A percentile compares a stretch with the other conserved stretches of the same genome.
These are phyloP conservation scores for Sinotaia quadrata DNA, from an alignment of 2,888 invertebrate species.

Conservation along the genomic window DNA sequence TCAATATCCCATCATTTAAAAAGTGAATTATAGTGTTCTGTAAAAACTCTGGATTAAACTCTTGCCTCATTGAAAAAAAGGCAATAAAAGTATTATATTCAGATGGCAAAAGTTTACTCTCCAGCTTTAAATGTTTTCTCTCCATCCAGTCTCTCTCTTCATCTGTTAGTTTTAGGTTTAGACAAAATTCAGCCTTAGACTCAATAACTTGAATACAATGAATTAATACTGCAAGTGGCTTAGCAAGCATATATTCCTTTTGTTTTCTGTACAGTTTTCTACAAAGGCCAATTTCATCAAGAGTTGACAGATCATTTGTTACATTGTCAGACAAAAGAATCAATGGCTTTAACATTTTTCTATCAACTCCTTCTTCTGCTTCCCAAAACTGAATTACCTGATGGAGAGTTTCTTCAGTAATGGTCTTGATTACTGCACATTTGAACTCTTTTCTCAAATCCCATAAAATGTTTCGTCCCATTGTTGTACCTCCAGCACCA, in stretches of 20 bases:
- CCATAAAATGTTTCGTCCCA: constrained; percentile 3
- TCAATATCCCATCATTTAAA: not conserved
- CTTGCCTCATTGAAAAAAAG: constrained; percentile 1
- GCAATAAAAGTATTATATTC: constrained; percentile 1
- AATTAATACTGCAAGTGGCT: constrained; percentile 11
- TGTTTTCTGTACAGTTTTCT: constrained; percentile 9
- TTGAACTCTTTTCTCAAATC: not conserved
- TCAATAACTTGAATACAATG: not conserved
- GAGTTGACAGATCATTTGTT: constrained; percentile 1
- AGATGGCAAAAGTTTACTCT: not conserved
- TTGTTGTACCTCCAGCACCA: constrained; percentile 12
- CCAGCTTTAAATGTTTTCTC: not conserved
- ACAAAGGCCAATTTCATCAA: constrained; percentile 1
- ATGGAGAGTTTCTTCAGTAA: constrained; percentile 7
- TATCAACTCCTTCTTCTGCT: constrained; percentile 9
- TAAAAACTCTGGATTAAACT: not conserved
- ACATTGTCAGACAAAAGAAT: constrained; percentile 12
- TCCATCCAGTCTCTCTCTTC: constrained; percentile 2
- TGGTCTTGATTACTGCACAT: constrained; percentile 8
- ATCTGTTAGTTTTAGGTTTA: not conserved
- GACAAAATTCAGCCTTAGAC: not conserved
- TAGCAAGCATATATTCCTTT: not conserved
- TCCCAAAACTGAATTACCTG: constrained; percentile 16
- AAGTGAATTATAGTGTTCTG: not conserved
- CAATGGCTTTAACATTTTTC: not conserved